Conservation (phyloP, 2,888 invertebrate genomes). For the Thumatha senex region DNA sequence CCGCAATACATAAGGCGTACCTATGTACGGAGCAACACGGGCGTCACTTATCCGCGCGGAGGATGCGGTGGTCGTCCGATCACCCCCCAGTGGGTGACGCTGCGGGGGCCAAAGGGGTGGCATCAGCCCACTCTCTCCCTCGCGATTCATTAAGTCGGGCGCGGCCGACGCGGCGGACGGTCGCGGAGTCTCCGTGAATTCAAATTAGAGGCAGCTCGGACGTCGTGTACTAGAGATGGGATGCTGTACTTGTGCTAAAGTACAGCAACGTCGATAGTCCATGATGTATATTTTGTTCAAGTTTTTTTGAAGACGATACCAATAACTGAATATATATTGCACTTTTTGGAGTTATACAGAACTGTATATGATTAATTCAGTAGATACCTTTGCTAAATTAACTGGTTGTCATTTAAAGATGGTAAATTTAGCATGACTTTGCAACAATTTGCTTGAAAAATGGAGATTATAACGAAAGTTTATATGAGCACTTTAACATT, state of each 20-base stretch:
- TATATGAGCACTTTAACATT: no score
- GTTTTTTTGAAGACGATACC: no score
- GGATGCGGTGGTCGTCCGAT: slow-evolving; percentile 82
- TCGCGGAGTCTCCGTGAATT: slow-evolving; percentile 84
- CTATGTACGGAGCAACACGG: slow-evolving; percentile 79
- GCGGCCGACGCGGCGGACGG: slow-evolving; percentile 82
- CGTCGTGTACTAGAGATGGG: slow-evolving; percentile 72
- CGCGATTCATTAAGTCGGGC: slow-evolving; percentile 83
- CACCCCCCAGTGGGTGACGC: slow-evolving; percentile 58
- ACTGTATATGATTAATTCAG: no score
- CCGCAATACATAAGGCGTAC: slow-evolving; percentile 75
- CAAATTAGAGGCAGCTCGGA: slow-evolving; percentile 82
- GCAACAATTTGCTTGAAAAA: no score
- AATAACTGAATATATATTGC: no score
- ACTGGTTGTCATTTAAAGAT: no score
- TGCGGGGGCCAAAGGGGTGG: slow-evolving; percentile 30
- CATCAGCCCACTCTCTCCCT: slow-evolving; percentile 53
- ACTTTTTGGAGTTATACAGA: no score
- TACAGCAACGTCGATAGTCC: slow-evolving; percentile 28
- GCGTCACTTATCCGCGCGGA: slow-evolving; percentile 83
- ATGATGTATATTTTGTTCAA: no score
- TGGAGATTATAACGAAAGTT: no score
- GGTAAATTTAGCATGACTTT: no score
- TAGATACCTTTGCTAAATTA: no score
- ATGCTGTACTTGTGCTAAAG: slow-evolving; percentile 14